phyloP scores from a whole-genome alignment of 2,797 vertebrate species.

The Gallinago stenura region DNA sequence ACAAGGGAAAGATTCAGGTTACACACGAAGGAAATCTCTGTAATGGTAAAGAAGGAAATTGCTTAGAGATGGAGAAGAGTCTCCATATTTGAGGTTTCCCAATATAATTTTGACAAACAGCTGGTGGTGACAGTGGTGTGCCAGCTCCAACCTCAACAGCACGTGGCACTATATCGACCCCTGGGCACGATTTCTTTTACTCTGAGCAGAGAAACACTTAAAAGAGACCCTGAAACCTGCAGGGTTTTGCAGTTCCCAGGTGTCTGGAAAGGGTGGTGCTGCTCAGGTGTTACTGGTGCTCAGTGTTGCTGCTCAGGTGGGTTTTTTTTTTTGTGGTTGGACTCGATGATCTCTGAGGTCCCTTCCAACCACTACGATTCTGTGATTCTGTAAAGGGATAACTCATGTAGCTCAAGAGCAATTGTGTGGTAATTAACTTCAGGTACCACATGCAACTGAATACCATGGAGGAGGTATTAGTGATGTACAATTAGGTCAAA shows the following conservation, averaged over 20 bases:
- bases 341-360: too few relatives aligned
- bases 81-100: neutral
- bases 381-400: neutral
- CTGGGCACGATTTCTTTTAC: neutral
- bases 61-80: neutral
- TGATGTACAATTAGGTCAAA: neutral
- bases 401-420: neutral
- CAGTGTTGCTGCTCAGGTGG: too few relatives aligned
- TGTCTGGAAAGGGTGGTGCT: neutral
- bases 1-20: neutral
- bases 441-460: neutral
- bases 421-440: neutral
- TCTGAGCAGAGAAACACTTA: neutral
- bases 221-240: neutral
- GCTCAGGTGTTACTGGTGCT: too few relatives aligned
- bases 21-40: neutral
- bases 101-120: neutral
- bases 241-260: neutral
- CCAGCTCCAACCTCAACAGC: neutral
- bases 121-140: neutral
- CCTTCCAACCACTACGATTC: too few relatives aligned
- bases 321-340: too few relatives aligned
- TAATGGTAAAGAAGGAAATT: neutral
- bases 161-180: neutral
- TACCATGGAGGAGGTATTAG: neutral